phyloP scores from a whole-genome alignment of 92 coral and sea anemone species.

The Epizoanthus fatuus region DNA sequence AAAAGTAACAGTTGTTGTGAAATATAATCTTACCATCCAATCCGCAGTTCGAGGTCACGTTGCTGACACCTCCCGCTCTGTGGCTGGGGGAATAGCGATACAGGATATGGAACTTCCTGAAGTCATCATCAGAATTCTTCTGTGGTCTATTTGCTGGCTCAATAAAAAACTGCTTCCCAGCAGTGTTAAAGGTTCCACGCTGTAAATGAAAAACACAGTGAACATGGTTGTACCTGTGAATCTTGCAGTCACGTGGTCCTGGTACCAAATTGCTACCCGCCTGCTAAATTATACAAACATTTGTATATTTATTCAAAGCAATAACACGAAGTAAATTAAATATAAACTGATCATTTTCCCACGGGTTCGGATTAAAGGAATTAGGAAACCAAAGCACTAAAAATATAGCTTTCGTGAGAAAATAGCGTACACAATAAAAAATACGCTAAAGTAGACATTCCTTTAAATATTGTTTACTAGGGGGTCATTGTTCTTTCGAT shows the following conservation, averaged over 20 bases:
- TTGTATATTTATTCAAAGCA: conserved; percentile 26
- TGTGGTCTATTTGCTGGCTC: conserved; percentile 65
- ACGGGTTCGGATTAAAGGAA: background rate
- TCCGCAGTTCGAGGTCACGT: conserved; percentile 74
- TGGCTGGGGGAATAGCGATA: conserved; percentile 73
- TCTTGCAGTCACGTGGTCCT: background rate
- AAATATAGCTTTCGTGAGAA: background rate
- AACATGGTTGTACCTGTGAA: conserved; percentile 9
- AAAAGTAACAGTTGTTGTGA: conserved; percentile 49
- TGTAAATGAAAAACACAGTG: conserved; percentile 37
- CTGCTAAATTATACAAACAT: conserved; percentile 6
- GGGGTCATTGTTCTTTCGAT: conserved; percentile 73
- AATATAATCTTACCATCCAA: conserved; percentile 69
- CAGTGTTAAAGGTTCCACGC: conserved; percentile 91
- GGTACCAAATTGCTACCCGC: background rate
- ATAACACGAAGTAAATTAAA: conserved; percentile 14
- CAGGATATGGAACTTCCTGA: conserved; percentile 85
- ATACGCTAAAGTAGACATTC: conserved; percentile 1
- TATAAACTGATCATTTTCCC: conserved; percentile 23
- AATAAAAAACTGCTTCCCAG: conserved; percentile 78
- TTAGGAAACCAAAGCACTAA: background rate
- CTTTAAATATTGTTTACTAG: conserved; percentile 75
- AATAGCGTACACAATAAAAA: background rate
- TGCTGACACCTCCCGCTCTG: conserved; percentile 28
- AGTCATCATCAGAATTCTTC: conserved; percentile 49